Evolutionary conservation across 2,113 vertebrate genomes (phyloP).

Genomic region (Cyrtonyx montezumae): DNA sequence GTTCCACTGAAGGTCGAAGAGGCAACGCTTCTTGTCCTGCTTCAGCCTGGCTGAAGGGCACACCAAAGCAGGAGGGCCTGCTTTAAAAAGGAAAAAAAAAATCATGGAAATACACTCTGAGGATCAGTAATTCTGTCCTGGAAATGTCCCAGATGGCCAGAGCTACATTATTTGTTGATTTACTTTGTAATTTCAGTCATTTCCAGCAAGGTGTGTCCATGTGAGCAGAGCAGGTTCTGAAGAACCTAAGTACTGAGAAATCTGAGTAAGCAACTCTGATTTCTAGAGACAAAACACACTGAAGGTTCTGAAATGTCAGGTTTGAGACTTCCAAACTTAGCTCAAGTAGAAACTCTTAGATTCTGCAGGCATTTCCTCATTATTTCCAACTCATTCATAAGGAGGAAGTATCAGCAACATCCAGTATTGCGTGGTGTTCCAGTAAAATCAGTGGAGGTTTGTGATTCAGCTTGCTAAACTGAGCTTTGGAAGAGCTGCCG

Average conservation of each 20-base stretch:
- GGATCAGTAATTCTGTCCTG: neutral
- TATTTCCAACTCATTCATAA: constrained; percentile 5
- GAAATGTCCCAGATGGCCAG: neutral
- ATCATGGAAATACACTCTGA: neutral
- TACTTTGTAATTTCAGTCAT: neutral
- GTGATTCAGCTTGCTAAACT: neutral
- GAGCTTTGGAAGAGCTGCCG: neutral
- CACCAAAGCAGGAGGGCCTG: neutral
- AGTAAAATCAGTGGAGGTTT: neutral
- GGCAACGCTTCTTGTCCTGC: neutral
- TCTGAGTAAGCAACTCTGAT: neutral
- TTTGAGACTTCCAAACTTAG: neutral
- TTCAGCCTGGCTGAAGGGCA: neutral
- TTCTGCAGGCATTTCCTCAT: neutral
- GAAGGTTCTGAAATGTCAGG: neutral
- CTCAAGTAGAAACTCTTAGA: neutral
- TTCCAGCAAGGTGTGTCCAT: neutral
- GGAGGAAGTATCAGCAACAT: neutral
- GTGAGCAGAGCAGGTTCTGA: neutral
- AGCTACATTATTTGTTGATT: neutral
- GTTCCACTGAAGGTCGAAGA: neutral
- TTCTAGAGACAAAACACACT: neutral
- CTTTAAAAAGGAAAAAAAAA: neutral
- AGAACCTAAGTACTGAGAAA: neutral
- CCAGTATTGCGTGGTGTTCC: neutral